Conservation (phyloP, 2,888 invertebrate genomes). For the Trichopoda pennipes region DNA sequence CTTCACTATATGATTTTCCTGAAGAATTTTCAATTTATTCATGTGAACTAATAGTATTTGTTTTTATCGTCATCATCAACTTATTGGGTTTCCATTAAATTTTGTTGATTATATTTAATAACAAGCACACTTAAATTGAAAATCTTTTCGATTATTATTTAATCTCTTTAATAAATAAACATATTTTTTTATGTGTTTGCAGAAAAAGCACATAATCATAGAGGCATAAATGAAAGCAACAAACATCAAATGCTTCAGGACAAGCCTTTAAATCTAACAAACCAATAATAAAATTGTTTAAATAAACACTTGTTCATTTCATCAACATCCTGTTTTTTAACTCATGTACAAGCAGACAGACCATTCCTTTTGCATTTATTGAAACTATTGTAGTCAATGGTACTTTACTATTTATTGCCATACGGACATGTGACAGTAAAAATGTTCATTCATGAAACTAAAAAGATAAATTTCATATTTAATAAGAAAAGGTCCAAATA, state of each 20-base stretch:
- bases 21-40: constrained; percentile 2
- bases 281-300: not conserved
- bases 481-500: too few species aligned
- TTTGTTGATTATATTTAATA: constrained; percentile 65
- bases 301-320: not conserved
- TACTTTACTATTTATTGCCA: not conserved
- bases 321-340: not conserved
- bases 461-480: too few species aligned
- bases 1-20: not conserved
- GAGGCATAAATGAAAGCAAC: constrained; percentile 18
- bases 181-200: not conserved
- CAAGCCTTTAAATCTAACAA: constrained; percentile 21
- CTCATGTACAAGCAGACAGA: not conserved
- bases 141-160: constrained; percentile 61
- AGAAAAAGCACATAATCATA: constrained; percentile 50
- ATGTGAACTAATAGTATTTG: not conserved
- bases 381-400: not conserved
- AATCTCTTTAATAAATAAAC: constrained; percentile 34
- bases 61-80: not conserved
- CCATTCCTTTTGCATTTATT: not conserved
- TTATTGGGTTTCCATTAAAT: constrained; percentile 53
- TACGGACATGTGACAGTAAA: not conserved
- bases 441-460: too few species aligned
- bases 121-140: constrained; percentile 66
- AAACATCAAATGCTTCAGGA: constrained; percentile 6